A percentile compares a stretch with the other conserved stretches of the same genome.
These are phyloP conservation scores for Pelusios castaneus DNA, from an alignment of 2,113 vertebrate species.

Conservation along the genomic window DNA sequence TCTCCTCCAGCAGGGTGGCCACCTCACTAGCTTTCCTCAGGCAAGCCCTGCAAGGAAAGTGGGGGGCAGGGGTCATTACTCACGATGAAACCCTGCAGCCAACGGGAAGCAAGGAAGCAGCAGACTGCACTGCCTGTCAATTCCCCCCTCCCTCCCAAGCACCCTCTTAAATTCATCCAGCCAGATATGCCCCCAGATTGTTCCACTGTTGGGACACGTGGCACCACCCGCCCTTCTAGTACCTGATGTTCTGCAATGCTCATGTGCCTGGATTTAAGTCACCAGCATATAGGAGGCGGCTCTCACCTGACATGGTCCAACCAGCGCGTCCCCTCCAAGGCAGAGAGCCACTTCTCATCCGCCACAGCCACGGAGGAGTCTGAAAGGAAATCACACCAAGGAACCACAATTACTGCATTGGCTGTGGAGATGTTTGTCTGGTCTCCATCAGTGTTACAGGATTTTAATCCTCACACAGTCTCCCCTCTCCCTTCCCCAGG, in stretches of 20 bases:
- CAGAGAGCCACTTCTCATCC: constrained; percentile 94
- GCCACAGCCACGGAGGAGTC: constrained; percentile 81
- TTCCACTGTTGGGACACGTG: no score
- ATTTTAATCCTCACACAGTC: not conserved
- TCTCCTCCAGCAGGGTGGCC: constrained; percentile 82
- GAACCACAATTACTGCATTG: not conserved
- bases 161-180: not conserved
- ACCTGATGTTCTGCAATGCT: no score
- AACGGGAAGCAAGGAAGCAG: not conserved
- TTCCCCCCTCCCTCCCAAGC: no score
- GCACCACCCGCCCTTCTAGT: not conserved
- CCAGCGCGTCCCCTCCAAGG: constrained; percentile 91
- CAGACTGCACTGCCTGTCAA: no score
- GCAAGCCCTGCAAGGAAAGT: constrained; percentile 78
- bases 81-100: not conserved
- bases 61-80: not conserved
- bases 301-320: constrained; percentile 88
- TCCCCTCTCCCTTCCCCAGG: not conserved
- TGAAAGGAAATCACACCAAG: constrained; percentile 34
- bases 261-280: not conserved
- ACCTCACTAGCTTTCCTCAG: constrained; percentile 90
- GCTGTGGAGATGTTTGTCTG: not conserved
- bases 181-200: not conserved
- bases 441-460: not conserved
- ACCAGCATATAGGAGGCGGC: accelerated